Percentiles rank a stretch among this genome's conserved stretches.
Evolutionary conservation across 2,797 vertebrate genomes (phyloP).

Genomic region (Somateria mollissima): DNA sequence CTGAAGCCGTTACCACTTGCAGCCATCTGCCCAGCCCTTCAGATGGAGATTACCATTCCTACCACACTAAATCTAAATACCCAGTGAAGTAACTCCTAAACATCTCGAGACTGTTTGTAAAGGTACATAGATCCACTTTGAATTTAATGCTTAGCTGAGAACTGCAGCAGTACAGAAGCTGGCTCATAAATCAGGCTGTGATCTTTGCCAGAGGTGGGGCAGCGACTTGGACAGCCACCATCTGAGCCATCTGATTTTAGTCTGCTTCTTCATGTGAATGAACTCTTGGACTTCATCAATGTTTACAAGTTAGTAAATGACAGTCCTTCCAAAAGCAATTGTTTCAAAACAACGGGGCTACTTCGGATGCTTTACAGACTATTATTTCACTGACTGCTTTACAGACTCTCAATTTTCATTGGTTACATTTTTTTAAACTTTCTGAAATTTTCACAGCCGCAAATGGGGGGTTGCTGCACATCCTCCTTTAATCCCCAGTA

Average conservation of each 20-base stretch:
- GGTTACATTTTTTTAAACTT: neutral
- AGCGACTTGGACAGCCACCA: neutral
- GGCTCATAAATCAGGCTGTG: neutral
- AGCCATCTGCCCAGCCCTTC: neutral
- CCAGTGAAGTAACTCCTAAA: neutral
- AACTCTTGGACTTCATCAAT: neutral
- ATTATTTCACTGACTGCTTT: neutral
- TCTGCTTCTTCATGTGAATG: neutral
- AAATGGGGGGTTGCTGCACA: neutral
- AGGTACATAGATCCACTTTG: neutral
- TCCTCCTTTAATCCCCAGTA: neutral
- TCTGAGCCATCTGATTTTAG: conserved; percentile 7
- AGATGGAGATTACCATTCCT: neutral
- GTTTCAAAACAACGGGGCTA: neutral
- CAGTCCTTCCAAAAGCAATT: neutral
- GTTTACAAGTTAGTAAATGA: conserved; percentile 10
- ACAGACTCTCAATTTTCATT: neutral
- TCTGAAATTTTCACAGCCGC: neutral
- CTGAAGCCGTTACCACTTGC: neutral
- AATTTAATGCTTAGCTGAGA: neutral
- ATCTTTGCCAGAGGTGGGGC: neutral
- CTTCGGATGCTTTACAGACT: neutral
- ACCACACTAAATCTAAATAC: neutral
- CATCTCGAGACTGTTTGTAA: neutral
- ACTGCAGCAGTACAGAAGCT: neutral